Evolutionary conservation across 2,797 vertebrate species (phyloP), one percentile per base, ranked within the genome.

Genomic region (Sebastes vulpes): DNA sequence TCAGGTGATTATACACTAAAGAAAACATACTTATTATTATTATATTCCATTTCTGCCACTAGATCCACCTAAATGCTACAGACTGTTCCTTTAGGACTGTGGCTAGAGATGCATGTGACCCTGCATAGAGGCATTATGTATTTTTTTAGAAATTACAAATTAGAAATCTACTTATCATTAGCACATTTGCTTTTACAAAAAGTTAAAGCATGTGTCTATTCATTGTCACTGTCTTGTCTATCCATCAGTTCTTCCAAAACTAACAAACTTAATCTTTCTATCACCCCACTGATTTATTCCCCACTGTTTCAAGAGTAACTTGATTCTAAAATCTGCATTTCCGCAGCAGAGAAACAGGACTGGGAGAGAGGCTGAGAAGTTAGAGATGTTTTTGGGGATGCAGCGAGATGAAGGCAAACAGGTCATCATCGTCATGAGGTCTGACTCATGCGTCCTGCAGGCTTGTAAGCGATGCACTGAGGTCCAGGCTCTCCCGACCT

Each of bases 391-490:
- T 92, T 71, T 50, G n/a, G 25, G 31, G 65, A 70, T 71, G 75
- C 56, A 61, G 69, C 11, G 14, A 64, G 28, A 82, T 21, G 71
- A 71, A 69, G 66, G 32, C 74, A 82, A 75, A 75, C 84, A 75
- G 81, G 82, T 84, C 84, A 84, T 74, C 61, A 21, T 77, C 69
- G 68, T 91, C 72, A 83, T 63, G 59, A 38, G 58, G n/a, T 84
- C 20, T 91, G 92, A 95, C 85, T 91, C 90, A 92, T 54, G 35
- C 56, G 64, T 86, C 88, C 85, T 72, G 74, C 75, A 75, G 92
- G 85, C 89, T 79, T 86, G 86, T 73, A 79, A 89, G 87, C 29
- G 28, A 85, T 82, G 89, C 72, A 65, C 65, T 25, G 81, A 75
- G 75, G 71, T 83, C 77, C 83, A 83, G 32, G 56, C 88, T 78